Evolutionary conservation across 2,113 vertebrate species (phyloP).

Genomic region (Heliornis fulica): DNA sequence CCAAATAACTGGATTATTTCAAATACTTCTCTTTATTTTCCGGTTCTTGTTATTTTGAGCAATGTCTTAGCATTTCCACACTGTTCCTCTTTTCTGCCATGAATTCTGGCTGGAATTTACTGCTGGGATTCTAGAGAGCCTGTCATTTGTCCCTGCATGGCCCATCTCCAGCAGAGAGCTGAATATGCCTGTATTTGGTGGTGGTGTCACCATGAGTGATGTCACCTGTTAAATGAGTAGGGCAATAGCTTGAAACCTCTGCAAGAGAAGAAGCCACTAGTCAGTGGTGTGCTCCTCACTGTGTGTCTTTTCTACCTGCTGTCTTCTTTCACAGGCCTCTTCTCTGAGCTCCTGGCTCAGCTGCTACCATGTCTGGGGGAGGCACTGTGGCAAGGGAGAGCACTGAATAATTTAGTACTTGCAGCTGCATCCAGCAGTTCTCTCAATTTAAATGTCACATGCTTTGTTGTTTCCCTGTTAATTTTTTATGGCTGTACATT

Average conservation of each 20-base stretch:
- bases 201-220: not conserved
- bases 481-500: constrained; percentile 2
- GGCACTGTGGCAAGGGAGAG: not conserved
- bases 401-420: constrained; percentile 52
- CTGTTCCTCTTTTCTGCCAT: not conserved
- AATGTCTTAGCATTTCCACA: not conserved
- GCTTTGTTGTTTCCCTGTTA: not conserved
- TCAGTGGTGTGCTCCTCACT: accelerated
- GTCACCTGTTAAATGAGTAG: not conserved
- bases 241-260: not conserved
- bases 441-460: not conserved
- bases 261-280: not conserved
- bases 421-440: constrained; percentile 13
- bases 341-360: not conserved
- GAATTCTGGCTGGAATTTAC: not conserved
- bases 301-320: not conserved
- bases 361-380: not conserved
- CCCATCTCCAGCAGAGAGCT: not conserved
- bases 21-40: not conserved
- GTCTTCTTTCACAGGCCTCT: not conserved
- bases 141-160: not conserved
- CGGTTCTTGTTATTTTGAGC: not conserved
- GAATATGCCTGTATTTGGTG: not conserved
- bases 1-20: not conserved
- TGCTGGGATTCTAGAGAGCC: not conserved